A percentile compares a stretch with the other conserved stretches of the same genome.
phyloP scores from a whole-genome alignment of 2,888 invertebrate species.

The Amorpha juglandis region DNA sequence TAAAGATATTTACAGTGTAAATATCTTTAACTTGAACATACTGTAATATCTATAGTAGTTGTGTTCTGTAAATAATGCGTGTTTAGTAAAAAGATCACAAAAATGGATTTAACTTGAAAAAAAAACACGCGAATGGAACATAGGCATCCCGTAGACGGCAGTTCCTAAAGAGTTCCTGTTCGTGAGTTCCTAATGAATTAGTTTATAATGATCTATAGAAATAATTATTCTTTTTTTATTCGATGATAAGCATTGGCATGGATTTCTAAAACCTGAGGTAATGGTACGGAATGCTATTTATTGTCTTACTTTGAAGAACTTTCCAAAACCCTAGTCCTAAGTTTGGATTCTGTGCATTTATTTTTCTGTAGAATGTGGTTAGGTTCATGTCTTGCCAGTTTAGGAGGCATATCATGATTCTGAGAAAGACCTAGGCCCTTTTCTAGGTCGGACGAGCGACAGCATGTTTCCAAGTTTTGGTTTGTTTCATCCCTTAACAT shows the following conservation, averaged over 20 bases:
- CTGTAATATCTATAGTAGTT: too few species aligned
- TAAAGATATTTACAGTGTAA: too few species aligned
- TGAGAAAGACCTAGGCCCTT: conserved; percentile 82
- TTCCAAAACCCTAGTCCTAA: neutral
- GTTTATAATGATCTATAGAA: neutral
- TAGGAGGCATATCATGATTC: conserved; percentile 49
- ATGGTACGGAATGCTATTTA: neutral
- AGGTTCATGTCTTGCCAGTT: conserved; percentile 26
- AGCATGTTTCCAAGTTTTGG: conserved; percentile 84
- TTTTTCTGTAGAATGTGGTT: neutral
- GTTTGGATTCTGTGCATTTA: neutral
- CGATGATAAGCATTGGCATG: too few species aligned
- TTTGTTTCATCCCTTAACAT: conserved; percentile 70
- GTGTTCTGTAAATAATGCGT: too few species aligned
- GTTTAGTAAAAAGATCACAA: too few species aligned
- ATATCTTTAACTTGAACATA: too few species aligned
- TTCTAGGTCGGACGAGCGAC: conserved; percentile 80
- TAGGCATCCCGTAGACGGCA: neutral
- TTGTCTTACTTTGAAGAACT: neutral
- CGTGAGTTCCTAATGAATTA: too few species aligned
- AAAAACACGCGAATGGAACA: too few species aligned
- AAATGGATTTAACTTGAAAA: too few species aligned
- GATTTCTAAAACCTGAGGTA: neutral
- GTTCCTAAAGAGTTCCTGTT: neutral
- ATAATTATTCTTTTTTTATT: too few species aligned